Conservation (phyloP, 2,113 vertebrate species). For the Ptyas mucosa region DNA sequence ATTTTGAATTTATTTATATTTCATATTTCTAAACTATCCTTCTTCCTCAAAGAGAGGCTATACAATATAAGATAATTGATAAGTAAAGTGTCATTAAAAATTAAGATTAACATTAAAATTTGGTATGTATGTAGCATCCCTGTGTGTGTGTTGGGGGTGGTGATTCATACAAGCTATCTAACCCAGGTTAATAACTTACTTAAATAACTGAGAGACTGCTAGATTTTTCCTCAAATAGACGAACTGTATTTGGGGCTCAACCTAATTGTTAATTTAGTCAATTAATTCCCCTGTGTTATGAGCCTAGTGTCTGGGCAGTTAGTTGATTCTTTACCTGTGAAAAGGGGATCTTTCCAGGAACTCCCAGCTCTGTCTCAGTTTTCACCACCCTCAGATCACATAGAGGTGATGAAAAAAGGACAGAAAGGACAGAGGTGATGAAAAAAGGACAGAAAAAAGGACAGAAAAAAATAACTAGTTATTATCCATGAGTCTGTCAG, state of each 20-base stretch:
- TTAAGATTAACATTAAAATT: neutral
- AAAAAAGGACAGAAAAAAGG: too few species aligned
- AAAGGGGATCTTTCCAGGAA: neutral
- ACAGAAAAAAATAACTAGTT: neutral
- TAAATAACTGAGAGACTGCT: neutral
- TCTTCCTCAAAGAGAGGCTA: neutral
- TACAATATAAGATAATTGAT: neutral
- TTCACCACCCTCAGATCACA: neutral
- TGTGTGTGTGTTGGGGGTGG: neutral
- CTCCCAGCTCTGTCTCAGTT: neutral
- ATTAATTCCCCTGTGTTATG: neutral
- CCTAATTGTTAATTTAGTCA: neutral
- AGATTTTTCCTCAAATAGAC: neutral
- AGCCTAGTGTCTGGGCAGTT: neutral
- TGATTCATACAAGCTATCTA: neutral
- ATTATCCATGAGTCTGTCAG: neutral
- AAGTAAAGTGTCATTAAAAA: neutral
- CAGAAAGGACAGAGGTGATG: neutral
- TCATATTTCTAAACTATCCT: neutral
- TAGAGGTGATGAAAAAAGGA: too few species aligned
- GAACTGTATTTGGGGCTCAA: neutral
- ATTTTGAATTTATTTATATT: neutral
- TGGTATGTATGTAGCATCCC: neutral
- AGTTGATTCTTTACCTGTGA: neutral
- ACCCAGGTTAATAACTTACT: neutral